Conservation (phyloP, 1,140 invertebrate genomes). For the Bombus ignitus region DNA sequence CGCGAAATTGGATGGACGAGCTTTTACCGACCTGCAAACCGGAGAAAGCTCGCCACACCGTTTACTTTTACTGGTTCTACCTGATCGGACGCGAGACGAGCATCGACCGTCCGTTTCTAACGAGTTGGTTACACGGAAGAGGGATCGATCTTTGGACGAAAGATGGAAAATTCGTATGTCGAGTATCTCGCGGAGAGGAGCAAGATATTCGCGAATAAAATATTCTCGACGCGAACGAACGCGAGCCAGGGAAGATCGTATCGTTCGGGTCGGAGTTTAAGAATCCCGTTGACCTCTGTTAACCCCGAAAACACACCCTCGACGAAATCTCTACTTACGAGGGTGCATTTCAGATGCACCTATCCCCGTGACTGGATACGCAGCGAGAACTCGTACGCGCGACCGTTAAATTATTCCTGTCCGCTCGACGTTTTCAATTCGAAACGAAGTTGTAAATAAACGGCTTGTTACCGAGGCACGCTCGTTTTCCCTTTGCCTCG, state of each 20-base stretch:
- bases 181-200: fast-evolving
- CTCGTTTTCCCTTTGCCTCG: not conserved
- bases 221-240: not conserved
- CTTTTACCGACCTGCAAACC: conserved; percentile 26
- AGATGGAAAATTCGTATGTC: not conserved
- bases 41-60: not conserved
- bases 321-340: not conserved
- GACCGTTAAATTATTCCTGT: conserved; percentile 34
- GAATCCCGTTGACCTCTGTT: conserved; percentile 45
- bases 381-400: not conserved
- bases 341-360: conserved; percentile 64
- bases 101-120: not conserved
- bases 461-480: conserved; percentile 15
- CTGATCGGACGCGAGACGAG: not conserved
- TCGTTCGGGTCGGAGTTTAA: conserved; percentile 11
- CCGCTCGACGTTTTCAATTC: not conserved
- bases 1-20: conserved; percentile 1
- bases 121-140: not conserved
- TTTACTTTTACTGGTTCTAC: conserved; percentile 24
- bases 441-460: conserved; percentile 28
- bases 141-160: not conserved
- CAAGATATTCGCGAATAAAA: not conserved
- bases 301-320: conserved; percentile 35
- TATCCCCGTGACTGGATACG: not conserved
- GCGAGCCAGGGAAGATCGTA: not conserved